A percentile compares a stretch with the other conserved stretches of the same genome.
These are phyloP conservation scores for Geophilus truncorum DNA, from an alignment of 2,888 invertebrate species.

Conservation along the genomic window DNA sequence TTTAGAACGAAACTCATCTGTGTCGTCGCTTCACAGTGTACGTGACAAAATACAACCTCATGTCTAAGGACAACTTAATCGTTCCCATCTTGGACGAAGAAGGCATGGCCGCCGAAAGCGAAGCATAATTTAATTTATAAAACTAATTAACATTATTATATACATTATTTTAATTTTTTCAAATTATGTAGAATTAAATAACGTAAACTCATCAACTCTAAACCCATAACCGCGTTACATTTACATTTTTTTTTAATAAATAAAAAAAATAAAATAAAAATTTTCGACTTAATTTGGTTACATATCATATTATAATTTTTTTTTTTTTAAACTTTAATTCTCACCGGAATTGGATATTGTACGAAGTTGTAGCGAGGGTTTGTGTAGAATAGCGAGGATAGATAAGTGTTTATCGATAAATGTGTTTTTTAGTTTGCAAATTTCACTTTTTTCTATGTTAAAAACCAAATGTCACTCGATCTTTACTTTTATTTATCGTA, in stretches of 20 bases:
- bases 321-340: no score
- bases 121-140: conserved; percentile 38
- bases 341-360: no score
- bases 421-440: no score
- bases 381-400: no score
- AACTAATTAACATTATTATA: neutral
- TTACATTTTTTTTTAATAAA: neutral
- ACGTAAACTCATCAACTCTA: neutral
- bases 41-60: conserved; percentile 96
- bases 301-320: neutral
- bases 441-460: no score
- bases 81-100: conserved; percentile 88
- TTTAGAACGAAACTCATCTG: conserved; percentile 77
- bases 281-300: no score
- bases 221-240: neutral
- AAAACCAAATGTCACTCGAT: no score
- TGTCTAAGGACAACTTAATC: conserved; percentile 97
- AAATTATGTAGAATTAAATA: neutral
- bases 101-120: conserved; percentile 38
- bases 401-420: no score
- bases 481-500: no score
- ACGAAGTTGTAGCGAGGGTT: no score
- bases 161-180: neutral
- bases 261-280: no score
- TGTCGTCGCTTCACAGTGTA: conserved; percentile 94